phyloP scores from a whole-genome alignment of 2,888 invertebrate genomes.

The Scrobipalpa atriplicella region DNA sequence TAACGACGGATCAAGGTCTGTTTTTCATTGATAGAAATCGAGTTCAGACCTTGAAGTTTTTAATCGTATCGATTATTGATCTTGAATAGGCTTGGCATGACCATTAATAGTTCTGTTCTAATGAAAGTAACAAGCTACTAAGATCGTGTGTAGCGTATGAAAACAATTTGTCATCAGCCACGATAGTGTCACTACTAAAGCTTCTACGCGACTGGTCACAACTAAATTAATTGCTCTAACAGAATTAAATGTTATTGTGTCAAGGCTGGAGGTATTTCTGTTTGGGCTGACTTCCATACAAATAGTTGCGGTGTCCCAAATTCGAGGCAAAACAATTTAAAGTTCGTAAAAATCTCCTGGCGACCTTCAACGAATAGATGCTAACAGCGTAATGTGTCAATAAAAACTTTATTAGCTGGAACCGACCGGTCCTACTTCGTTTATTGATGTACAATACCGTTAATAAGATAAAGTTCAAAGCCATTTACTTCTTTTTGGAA shows the following conservation, averaged over 20 bases:
- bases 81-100: conserved; percentile 9
- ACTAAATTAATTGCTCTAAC: conserved; percentile 68
- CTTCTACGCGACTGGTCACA: conserved; percentile 54
- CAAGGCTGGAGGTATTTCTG: conserved; percentile 66
- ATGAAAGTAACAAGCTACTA: conserved; percentile 14
- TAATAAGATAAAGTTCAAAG: conserved; percentile 4
- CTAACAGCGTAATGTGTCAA: neutral
- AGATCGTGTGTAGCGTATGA: conserved; percentile 10
- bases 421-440: neutral
- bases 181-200: conserved; percentile 60
- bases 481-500: neutral
- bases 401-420: conserved; percentile 4
- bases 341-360: conserved; percentile 20
- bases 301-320: conserved; percentile 56
- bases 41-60: conserved; percentile 29
- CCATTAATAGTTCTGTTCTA: conserved; percentile 12
- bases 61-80: conserved; percentile 18
- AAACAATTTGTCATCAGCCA: conserved; percentile 58
- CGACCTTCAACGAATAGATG: conserved; percentile 17
- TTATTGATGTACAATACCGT: conserved; percentile 7
- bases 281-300: conserved; percentile 49
- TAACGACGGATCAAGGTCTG: conserved; percentile 41
- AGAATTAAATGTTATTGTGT: conserved; percentile 77
- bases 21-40: conserved; percentile 10
- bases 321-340: conserved; percentile 35